These are phyloP conservation scores for Drusus annulatus DNA, from an alignment of 1,140 invertebrate species.

Conservation along the genomic window DNA sequence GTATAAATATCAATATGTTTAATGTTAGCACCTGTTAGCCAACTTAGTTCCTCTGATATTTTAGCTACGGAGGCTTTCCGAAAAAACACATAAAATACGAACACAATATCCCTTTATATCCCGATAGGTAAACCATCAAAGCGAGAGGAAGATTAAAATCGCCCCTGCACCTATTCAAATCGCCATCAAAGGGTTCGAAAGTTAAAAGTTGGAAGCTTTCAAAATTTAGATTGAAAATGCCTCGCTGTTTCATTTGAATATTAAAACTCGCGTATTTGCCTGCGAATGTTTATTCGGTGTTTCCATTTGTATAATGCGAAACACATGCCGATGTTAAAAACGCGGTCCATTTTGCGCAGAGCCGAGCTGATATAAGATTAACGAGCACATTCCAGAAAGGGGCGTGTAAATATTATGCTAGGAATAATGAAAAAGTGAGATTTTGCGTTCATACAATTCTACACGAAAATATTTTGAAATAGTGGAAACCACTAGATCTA, in stretches of 20 bases:
- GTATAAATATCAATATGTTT: no score
- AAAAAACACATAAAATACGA: no score
- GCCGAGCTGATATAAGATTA: slow-evolving; percentile 7
- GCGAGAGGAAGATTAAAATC: slow-evolving; percentile 14
- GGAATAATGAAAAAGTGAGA: neutral
- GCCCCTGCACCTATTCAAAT: slow-evolving; percentile 1
- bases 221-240: no score
- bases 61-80: no score
- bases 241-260: neutral
- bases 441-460: neutral
- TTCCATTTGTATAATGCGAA: neutral
- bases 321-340: slow-evolving; percentile 18
- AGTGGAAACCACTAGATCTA: no score
- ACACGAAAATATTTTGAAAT: neutral
- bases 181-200: neutral
- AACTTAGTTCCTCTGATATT: no score
- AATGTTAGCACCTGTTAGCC: no score
- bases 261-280: neutral
- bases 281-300: slow-evolving; percentile 4
- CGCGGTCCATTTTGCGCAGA: neutral
- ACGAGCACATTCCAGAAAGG: neutral
- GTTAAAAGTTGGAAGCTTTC: neutral
- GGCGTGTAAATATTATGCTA: neutral
- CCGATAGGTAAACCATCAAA: neutral
- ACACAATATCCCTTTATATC: no score